These are phyloP conservation scores for Amiota mariae DNA, from an alignment of 2,888 invertebrate species.

Conservation along the genomic window DNA sequence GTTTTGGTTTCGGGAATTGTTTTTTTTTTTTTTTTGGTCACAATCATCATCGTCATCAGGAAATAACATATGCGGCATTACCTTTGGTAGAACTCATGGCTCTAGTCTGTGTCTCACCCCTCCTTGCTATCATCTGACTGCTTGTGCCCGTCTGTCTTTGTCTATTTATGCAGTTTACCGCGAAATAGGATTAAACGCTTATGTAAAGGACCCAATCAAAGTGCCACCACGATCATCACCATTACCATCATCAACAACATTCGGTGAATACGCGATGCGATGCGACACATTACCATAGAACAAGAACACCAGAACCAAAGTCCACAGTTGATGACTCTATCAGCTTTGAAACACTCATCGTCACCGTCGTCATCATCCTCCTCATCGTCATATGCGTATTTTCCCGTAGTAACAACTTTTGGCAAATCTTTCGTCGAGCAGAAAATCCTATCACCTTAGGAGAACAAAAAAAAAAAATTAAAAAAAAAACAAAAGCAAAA, in stretches of 20 bases:
- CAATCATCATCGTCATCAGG: neutral
- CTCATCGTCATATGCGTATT: conserved; percentile 48
- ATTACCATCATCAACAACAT: conserved; percentile 41
- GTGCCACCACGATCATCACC: conserved; percentile 37
- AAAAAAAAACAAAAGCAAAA: conserved; percentile 48
- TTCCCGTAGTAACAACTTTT: conserved; percentile 62
- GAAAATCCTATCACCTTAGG: conserved; percentile 37
- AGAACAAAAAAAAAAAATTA: conserved; percentile 53
- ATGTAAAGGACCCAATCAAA: conserved; percentile 68
- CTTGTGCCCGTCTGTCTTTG: conserved; percentile 46
- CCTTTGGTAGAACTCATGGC: conserved; percentile 27
- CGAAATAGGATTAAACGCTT: conserved; percentile 71
- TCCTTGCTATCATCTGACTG: conserved; percentile 22
- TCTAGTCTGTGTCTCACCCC: conserved; percentile 27
- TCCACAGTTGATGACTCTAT: conserved; percentile 36
- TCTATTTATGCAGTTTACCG: conserved; percentile 71
- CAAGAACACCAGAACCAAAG: neutral
- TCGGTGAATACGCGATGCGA: conserved; percentile 1
- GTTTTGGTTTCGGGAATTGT: conserved; percentile 35
- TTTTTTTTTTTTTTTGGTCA: neutral
- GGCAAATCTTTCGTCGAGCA: conserved; percentile 47
- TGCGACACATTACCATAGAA: conserved; percentile 1
- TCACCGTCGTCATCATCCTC: no score
- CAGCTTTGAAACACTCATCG: conserved; percentile 18
- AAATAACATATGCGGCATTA: conserved; percentile 8